A percentile compares a stretch with the other conserved stretches of the same genome.
Evolutionary conservation across 92 coral and sea anemone species (phyloP).

Genomic region (Porites rus): DNA sequence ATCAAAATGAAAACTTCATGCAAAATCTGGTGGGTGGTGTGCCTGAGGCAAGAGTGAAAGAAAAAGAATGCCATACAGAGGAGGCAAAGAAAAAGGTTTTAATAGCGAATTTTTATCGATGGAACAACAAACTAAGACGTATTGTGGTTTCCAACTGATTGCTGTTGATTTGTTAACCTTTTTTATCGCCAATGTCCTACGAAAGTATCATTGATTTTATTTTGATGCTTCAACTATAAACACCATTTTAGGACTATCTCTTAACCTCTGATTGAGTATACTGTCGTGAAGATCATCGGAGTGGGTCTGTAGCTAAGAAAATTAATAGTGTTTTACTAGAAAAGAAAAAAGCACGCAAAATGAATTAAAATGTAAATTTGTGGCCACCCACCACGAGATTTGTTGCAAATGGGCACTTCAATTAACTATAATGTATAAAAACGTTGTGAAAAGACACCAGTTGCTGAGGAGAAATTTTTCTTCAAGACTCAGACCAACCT

Average conservation of each 20-base stretch:
- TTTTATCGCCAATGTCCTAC: too few relatives aligned
- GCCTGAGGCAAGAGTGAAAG: too few relatives aligned
- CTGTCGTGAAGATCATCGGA: neutral
- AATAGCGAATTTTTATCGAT: too few relatives aligned
- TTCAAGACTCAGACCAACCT: neutral
- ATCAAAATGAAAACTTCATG: too few relatives aligned
- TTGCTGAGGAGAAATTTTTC: neutral
- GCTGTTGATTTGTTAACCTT: neutral
- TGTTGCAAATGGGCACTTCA: neutral
- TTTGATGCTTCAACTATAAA: neutral
- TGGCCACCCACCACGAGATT: conserved; percentile 6
- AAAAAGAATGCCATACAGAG: too few relatives aligned
- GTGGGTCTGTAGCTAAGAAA: neutral
- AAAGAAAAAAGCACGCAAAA: neutral
- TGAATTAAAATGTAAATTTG: conserved; percentile 17
- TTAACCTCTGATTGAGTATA: neutral
- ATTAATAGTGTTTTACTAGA: too few relatives aligned
- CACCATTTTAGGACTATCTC: neutral
- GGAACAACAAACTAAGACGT: too few relatives aligned
- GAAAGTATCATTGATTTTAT: neutral
- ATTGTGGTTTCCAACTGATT: too few relatives aligned
- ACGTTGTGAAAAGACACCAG: neutral
- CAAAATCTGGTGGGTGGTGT: too few relatives aligned
- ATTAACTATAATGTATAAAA: neutral
- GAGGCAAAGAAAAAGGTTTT: too few relatives aligned